Evolutionary conservation across 1,140 invertebrate genomes (phyloP).

Genomic region (Hyles vespertilio): DNA sequence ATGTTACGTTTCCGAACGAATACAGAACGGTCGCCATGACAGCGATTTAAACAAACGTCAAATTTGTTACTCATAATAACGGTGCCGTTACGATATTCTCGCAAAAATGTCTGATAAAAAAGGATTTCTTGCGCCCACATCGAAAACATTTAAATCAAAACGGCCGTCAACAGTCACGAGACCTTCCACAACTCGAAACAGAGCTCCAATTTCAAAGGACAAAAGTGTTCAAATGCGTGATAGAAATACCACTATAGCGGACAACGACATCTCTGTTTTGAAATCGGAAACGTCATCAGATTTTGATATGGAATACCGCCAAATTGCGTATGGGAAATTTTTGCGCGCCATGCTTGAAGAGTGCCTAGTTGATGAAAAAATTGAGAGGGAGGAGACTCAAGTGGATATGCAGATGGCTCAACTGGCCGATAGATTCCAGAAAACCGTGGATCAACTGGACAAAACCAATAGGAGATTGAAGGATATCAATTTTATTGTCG

Average conservation of each 20-base stretch:
- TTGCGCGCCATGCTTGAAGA: constrained; percentile 52
- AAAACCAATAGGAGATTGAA: constrained; percentile 57
- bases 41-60: constrained; percentile 39
- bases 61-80: constrained; percentile 12
- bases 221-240: constrained; percentile 24
- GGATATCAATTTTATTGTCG: constrained; percentile 61
- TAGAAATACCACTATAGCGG: constrained; percentile 34
- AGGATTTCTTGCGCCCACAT: constrained; percentile 27
- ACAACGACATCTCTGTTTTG: constrained; percentile 34
- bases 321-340: constrained; percentile 52
- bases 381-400: constrained; percentile 48
- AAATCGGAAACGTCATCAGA: constrained; percentile 35
- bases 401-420: constrained; percentile 59
- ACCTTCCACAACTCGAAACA: constrained; percentile 21
- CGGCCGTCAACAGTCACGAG: constrained; percentile 26
- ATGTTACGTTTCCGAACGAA: constrained; percentile 30
- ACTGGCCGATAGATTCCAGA: constrained; percentile 53
- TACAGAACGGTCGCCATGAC: constrained; percentile 37
- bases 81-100: constrained; percentile 1
- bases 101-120: constrained; percentile 46
- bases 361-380: constrained; percentile 57
- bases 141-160: constrained; percentile 27
- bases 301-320: constrained; percentile 37
- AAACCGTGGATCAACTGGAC: constrained; percentile 52
- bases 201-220: constrained; percentile 14